Evolutionary conservation across 2,888 invertebrate species (phyloP).

Genomic region (Psylliodes chrysocephalus): DNA sequence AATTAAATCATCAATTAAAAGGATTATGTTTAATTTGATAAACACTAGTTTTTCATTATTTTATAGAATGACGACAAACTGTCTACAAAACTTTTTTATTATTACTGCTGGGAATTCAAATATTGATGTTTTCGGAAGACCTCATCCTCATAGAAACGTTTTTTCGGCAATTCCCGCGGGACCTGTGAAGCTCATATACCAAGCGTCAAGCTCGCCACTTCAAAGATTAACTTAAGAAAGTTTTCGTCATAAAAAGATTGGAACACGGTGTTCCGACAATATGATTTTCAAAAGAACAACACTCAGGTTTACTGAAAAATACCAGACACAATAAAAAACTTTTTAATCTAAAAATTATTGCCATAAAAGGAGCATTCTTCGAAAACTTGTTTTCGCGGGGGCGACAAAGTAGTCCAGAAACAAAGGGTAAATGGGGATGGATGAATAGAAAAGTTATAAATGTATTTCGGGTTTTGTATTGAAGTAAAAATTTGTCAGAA

Average conservation of each 20-base stretch:
- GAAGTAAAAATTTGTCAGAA: too few species aligned
- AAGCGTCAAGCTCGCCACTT: conserved; percentile 21
- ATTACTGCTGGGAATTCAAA: background rate
- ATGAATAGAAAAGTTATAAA: background rate
- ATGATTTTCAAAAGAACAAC: conserved; percentile 34
- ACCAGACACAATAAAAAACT: conserved; percentile 33
- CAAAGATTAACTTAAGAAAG: conserved; percentile 26
- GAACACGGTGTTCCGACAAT: conserved; percentile 30
- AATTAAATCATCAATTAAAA: too few species aligned
- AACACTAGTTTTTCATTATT: too few species aligned
- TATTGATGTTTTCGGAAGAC: background rate
- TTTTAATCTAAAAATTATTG: conserved; percentile 32
- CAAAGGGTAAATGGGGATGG: background rate
- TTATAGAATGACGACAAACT: too few species aligned
- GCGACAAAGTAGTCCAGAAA: conserved; percentile 14
- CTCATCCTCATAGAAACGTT: background rate
- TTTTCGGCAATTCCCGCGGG: background rate
- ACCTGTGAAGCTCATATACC: conserved; percentile 16
- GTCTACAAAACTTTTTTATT: too few species aligned
- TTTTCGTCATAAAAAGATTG: conserved; percentile 30
- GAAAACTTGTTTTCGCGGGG: conserved; percentile 8
- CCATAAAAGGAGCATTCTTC: conserved; percentile 26
- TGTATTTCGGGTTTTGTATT: too few species aligned
- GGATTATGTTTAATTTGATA: too few species aligned
- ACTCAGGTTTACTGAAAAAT: conserved; percentile 21